Percentiles rank a stretch among this genome's conserved stretches.
phyloP scores from a whole-genome alignment of 2,113 vertebrate species.

The Rostratula benghalensis region DNA sequence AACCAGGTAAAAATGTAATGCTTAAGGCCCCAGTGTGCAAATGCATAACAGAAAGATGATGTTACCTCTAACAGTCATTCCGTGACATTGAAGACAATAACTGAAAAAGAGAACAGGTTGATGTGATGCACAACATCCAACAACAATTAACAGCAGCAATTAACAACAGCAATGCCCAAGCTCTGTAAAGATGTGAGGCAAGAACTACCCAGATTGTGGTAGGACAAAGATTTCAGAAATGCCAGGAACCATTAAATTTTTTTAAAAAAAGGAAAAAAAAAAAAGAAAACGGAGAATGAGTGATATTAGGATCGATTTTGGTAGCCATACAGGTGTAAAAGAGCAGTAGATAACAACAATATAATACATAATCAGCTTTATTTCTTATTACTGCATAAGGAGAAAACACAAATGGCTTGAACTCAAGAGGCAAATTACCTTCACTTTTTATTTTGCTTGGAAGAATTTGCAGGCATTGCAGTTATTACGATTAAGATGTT shows the following conservation, averaged over 20 bases:
- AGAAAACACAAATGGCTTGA: background rate
- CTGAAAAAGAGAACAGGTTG: background rate
- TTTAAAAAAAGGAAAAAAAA: too few relatives aligned
- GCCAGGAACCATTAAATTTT: background rate
- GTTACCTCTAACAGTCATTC: background rate
- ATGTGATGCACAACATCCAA: background rate
- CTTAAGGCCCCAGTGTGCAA: background rate
- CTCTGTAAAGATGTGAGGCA: background rate
- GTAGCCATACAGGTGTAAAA: background rate
- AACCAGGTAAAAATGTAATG: background rate
- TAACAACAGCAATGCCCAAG: background rate
- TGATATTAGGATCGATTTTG: background rate
- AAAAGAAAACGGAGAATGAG: background rate
- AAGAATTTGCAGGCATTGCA: background rate
- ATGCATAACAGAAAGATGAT: background rate
- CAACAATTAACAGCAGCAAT: background rate
- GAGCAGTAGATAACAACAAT: background rate
- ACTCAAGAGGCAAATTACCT: background rate
- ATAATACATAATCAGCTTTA: background rate
- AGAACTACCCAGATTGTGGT: background rate
- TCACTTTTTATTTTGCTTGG: background rate
- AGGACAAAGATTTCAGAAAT: background rate
- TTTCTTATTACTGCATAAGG: background rate
- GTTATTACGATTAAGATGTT: background rate
- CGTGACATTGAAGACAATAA: background rate